phyloP scores from a whole-genome alignment of 2,888 invertebrate genomes.

The Epirrhoe tristata region DNA sequence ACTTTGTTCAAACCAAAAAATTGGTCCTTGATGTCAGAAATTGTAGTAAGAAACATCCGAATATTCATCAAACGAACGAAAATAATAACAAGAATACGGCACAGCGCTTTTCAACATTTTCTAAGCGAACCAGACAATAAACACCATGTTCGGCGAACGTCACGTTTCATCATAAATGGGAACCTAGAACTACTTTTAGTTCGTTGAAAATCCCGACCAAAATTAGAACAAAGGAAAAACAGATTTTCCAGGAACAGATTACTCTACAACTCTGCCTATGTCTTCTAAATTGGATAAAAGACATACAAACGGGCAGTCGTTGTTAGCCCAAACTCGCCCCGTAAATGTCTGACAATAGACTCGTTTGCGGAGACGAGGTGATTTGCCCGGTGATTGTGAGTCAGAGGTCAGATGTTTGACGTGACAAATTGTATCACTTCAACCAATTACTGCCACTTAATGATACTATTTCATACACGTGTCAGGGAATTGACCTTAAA shows the following conservation, averaged over 20 bases:
- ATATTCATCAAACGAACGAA: too few species aligned
- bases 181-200: background rate
- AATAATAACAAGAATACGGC: too few species aligned
- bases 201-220: background rate
- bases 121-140: too few species aligned
- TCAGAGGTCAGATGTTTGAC: slow-evolving; percentile 13
- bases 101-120: too few species aligned
- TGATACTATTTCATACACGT: slow-evolving; percentile 15
- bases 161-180: background rate
- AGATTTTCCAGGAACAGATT: background rate
- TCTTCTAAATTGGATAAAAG: slow-evolving; percentile 67
- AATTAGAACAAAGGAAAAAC: background rate
- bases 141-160: too few species aligned
- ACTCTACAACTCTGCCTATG: slow-evolving; percentile 23
- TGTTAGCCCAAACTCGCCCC: slow-evolving; percentile 57
- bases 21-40: too few species aligned
- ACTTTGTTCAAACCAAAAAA: too few species aligned
- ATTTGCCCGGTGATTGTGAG: slow-evolving; percentile 44
- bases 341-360: slow-evolving; percentile 69
- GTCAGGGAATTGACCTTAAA: slow-evolving; percentile 3
- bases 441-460: slow-evolving; percentile 22
- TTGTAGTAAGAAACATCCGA: too few species aligned
- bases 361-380: slow-evolving; percentile 57
- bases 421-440: slow-evolving; percentile 20
- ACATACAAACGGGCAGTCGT: slow-evolving; percentile 54